Base-by-base conservation (phyloP, 2,113 vertebrate genomes). In the Pygoscelis antarcticus region DNA sequence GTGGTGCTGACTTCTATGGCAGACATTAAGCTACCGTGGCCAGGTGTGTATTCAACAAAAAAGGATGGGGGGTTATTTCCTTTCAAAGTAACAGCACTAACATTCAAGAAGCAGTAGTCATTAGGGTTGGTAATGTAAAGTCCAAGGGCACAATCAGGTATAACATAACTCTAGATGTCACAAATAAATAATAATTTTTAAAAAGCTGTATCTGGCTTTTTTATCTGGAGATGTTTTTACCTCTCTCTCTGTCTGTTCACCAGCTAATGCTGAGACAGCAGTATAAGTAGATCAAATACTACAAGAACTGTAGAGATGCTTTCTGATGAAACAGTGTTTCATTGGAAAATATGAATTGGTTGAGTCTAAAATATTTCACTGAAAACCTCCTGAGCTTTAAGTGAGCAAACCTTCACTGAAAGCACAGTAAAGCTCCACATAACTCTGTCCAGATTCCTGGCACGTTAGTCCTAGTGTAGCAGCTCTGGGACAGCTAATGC, bases 381-480 rank as follows among this genome's bases (percentile, higher is more conserved):
- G 23, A 51, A 90, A 82, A 55, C 6, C 11, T 82, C 46, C 25
- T 40, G 57, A 90, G 88, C 13, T 93, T 92, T 70, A 71, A 85
- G 26, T 25, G 69, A 92, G 21, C 16, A 88, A 90, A 76, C 17
- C 16, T 91, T 55, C n/a, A 42, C 23, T 0, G 1, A 76, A 79
- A 84, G 14, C 8, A 52, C 17, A 36, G 8, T 49, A 70, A 66
- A 70, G 34, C 3, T 25, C 15, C 36, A 42, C 25, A 36, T 51
- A 62, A 55, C 7, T 62, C 51, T 93, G 40, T 51, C 26, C n/a
- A 32, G 10, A 49, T 71, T 91, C 18, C n/a, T 64, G 47, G 14
- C 1, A 1, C 38, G 16, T 51, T 79, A 27, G 13, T 90, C 8
- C 10, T 34, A 0, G 0, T 36, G 20, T n/a, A 87, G 55, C 20